phyloP scores from a whole-genome alignment of 2,888 invertebrate genomes.

The Aleiodes testaceus region DNA sequence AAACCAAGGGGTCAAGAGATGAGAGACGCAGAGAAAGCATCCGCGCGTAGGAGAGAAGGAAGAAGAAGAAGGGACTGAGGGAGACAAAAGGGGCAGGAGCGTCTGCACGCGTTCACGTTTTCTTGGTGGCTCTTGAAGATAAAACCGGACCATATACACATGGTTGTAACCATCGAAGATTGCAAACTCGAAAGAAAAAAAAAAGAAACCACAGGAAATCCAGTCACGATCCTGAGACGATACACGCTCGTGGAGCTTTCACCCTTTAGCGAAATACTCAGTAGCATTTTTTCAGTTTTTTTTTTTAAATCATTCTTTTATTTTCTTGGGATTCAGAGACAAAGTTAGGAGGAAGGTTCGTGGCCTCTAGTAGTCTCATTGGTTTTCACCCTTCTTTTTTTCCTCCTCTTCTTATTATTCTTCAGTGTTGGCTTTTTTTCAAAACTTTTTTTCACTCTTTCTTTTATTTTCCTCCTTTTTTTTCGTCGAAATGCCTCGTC shows the following conservation, averaged over 20 bases:
- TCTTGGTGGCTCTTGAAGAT: constrained; percentile 1
- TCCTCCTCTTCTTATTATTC: constrained; percentile 21
- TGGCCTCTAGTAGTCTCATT: neutral
- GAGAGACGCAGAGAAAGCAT: constrained; percentile 9
- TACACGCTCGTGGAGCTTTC: constrained; percentile 46
- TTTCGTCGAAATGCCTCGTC: constrained; percentile 1
- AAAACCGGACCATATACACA: constrained; percentile 36
- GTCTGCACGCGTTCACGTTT: constrained; percentile 22
- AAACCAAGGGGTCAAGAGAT: constrained; percentile 38
- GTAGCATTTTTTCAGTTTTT: constrained; percentile 32
- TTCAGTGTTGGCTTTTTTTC: constrained; percentile 25
- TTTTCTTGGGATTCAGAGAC: constrained; percentile 16
- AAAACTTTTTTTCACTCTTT: constrained; percentile 3
- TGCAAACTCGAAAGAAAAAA: neutral
- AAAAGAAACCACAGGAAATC: constrained; percentile 36
- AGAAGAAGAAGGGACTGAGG: neutral
- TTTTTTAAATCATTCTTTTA: neutral
- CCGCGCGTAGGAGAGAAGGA: neutral
- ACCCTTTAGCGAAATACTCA: constrained; percentile 43
- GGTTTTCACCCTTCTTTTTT: constrained; percentile 11
- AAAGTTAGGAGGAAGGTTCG: constrained; percentile 12
- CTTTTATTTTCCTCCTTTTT: constrained; percentile 13
- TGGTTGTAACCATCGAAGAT: constrained; percentile 6
- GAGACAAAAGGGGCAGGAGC: neutral
- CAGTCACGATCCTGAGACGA: constrained; percentile 38